Conservation (phyloP, 1,140 invertebrate genomes). For the Harpegnathos saltator region DNA sequence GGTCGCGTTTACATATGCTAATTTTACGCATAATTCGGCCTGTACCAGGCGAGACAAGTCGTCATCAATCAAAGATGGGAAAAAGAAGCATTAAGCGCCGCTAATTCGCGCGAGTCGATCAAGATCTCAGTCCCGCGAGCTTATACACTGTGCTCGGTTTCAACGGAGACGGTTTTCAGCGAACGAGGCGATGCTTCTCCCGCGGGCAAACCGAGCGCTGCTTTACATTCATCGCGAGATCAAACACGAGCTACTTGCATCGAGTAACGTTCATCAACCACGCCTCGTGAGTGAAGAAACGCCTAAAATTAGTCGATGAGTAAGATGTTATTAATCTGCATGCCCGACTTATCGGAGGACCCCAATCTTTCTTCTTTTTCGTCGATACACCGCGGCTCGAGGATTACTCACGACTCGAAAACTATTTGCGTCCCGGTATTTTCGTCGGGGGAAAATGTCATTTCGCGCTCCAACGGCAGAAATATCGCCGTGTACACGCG, state of each 20-base stretch:
- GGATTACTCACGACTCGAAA: too few species aligned
- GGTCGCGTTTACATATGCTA: conserved; percentile 43
- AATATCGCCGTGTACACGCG: neutral
- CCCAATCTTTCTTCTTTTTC: too few species aligned
- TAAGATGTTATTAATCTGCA: neutral
- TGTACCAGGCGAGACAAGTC: conserved; percentile 45
- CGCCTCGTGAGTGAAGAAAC: neutral
- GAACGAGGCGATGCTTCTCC: neutral
- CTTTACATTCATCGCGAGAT: too few species aligned
- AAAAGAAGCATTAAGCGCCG: conserved; percentile 34
- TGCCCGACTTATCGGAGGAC: too few species aligned
- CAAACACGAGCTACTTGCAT: too few species aligned
- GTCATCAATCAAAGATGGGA: conserved; percentile 29
- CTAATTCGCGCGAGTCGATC: conserved; percentile 7
- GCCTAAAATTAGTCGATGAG: neutral
- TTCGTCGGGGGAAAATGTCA: neutral
- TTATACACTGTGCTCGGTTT: neutral
- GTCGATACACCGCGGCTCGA: too few species aligned
- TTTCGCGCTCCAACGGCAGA: neutral
- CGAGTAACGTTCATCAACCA: neutral
- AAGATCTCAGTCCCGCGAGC: conserved; percentile 12
- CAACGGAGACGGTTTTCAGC: neutral
- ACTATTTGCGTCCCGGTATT: neutral
- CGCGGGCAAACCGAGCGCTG: too few species aligned
- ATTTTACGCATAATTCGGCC: conserved; percentile 33